phyloP scores from a whole-genome alignment of 1,140 invertebrate genomes.

The Drosophila oshimai region DNA sequence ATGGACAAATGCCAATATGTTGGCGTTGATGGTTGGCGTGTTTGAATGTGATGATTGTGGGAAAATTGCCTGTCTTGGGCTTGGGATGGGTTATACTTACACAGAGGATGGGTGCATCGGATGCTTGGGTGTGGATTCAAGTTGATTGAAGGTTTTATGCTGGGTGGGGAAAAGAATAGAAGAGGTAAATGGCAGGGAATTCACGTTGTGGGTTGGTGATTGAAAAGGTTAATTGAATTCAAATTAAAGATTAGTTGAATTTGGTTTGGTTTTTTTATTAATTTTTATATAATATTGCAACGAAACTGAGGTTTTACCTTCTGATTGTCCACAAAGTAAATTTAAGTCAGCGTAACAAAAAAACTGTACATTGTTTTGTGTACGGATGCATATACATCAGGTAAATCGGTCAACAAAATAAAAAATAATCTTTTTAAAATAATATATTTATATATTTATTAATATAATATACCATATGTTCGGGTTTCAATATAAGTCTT shows the following conservation, averaged over 20 bases:
- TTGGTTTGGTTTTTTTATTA: not conserved
- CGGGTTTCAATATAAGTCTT: too few species aligned
- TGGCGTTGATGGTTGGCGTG: conserved; percentile 64
- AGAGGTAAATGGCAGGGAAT: conserved; percentile 14
- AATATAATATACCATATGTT: too few species aligned
- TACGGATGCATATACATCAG: too few species aligned
- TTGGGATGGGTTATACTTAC: conserved; percentile 6
- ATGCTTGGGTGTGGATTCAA: conserved; percentile 48
- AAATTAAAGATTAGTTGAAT: not conserved
- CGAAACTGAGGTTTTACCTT: too few species aligned
- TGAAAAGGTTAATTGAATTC: conserved; percentile 38
- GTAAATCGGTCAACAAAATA: too few species aligned
- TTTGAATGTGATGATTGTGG: conserved; percentile 68
- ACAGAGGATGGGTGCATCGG: conserved; percentile 32
- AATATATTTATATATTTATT: too few species aligned
- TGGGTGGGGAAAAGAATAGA: conserved; percentile 7
- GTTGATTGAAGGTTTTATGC: conserved; percentile 23
- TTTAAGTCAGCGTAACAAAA: too few species aligned
- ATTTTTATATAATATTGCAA: too few species aligned
- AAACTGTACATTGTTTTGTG: too few species aligned
- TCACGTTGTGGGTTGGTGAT: conserved; percentile 11
- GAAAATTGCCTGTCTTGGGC: conserved; percentile 44
- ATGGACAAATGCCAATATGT: conserved; percentile 72
- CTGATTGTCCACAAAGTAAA: too few species aligned
- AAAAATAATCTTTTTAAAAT: too few species aligned